A percentile compares a stretch with the other conserved stretches of the same genome.
Evolutionary conservation across 2,888 invertebrate genomes (phyloP).

Genomic region (Harmothoe impar): DNA sequence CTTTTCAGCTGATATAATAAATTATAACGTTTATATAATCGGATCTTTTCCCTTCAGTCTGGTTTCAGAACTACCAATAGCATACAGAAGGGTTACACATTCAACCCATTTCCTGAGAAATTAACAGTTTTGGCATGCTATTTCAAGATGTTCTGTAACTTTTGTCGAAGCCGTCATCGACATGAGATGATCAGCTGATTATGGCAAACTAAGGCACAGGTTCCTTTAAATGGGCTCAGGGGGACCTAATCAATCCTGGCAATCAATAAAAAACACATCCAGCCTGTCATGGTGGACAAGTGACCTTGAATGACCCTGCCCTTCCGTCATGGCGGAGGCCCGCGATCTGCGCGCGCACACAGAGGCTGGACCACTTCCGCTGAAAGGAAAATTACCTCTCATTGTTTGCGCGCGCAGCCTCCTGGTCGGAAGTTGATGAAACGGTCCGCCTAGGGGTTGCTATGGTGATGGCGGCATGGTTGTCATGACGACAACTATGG

Average conservation of each 20-base stretch:
- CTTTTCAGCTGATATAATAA: no score
- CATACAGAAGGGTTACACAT: no score
- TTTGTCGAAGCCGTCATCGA: no score
- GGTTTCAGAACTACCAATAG: no score
- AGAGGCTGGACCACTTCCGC: background rate
- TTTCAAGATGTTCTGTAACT: no score
- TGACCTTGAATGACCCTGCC: constrained; percentile 42
- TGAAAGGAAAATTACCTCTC: background rate
- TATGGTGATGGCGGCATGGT: constrained; percentile 2
- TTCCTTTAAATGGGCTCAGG: background rate
- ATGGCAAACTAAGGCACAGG: background rate
- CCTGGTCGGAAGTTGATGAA: constrained; percentile 30
- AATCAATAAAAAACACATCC: constrained; percentile 9
- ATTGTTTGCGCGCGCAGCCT: constrained; percentile 20
- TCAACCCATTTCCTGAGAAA: no score
- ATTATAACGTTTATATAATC: no score
- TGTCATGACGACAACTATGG: constrained; percentile 26
- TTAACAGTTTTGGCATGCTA: no score
- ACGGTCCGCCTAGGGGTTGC: background rate
- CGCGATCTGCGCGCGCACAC: background rate
- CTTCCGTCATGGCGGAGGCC: background rate
- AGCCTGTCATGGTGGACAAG: background rate
- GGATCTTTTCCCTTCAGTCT: no score
- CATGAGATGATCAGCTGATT: background rate
- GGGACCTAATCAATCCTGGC: constrained; percentile 12